Conservation (phyloP, 2,113 vertebrate species). For the Spilogale gracilis region DNA sequence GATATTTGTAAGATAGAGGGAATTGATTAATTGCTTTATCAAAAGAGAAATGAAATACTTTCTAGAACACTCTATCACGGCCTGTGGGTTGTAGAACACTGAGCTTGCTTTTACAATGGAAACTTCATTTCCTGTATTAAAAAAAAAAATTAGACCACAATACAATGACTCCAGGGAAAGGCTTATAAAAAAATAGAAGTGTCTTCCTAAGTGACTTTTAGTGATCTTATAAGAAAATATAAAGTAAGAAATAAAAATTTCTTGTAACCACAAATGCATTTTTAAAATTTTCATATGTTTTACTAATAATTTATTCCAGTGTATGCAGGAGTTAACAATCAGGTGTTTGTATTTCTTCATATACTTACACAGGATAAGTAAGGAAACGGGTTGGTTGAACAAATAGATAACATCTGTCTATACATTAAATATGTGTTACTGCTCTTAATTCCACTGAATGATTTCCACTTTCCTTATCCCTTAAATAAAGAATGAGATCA, state of each 20-base stretch:
- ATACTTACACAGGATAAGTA: not conserved
- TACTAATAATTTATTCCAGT: constrained; percentile 65
- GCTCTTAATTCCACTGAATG: not conserved
- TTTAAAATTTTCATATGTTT: constrained; percentile 48
- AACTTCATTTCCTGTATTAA: constrained; percentile 71
- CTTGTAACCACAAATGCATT: constrained; percentile 66
- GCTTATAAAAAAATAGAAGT: constrained; percentile 30
- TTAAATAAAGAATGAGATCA: not conserved
- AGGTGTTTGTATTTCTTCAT: constrained; percentile 61
- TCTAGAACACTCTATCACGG: constrained; percentile 76
- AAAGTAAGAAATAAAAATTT: constrained; percentile 72
- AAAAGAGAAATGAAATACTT: constrained; percentile 68
- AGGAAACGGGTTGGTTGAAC: not conserved
- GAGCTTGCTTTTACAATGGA: constrained; percentile 82
- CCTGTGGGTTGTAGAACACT: constrained; percentile 76
- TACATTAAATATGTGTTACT: not conserved
- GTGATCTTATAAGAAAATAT: constrained; percentile 75
- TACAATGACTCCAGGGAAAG: constrained; percentile 71
- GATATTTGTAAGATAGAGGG: constrained; percentile 6
- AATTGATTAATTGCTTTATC: constrained; percentile 69
- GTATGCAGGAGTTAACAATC: constrained; percentile 71
- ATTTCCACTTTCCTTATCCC: not conserved
- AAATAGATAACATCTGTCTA: not conserved
- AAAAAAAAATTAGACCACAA: constrained; percentile 79
- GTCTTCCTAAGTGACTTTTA: constrained; percentile 60